Evolutionary conservation across 1,140 invertebrate genomes (phyloP).

Genomic region (Papilio xuthus): DNA sequence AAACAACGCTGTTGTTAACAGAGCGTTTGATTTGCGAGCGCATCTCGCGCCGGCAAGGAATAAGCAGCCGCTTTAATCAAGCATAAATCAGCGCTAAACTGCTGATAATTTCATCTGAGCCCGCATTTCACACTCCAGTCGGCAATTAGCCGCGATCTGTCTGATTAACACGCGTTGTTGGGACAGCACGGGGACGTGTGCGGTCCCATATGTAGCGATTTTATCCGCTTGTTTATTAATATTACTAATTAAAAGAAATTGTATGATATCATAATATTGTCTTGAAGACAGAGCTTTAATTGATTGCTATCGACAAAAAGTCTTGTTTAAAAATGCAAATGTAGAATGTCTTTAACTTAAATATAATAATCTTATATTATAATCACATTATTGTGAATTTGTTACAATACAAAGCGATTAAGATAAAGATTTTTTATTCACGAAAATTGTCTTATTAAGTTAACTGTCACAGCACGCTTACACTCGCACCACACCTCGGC

Average conservation of each 20-base stretch:
- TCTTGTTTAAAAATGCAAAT: too few relatives aligned
- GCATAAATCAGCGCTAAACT: conserved; percentile 70
- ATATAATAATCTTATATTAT: too few relatives aligned
- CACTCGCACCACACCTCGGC: conserved; percentile 40
- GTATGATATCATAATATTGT: too few relatives aligned
- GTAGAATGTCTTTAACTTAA: too few relatives aligned
- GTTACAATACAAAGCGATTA: too few relatives aligned
- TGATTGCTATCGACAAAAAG: too few relatives aligned
- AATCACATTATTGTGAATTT: too few relatives aligned
- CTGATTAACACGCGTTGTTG: conserved; percentile 78
- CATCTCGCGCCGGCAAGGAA: conserved; percentile 39
- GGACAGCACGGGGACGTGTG: conserved; percentile 48
- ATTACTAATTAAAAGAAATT: too few relatives aligned
- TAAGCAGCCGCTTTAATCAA: conserved; percentile 59
- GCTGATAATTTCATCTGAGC: conserved; percentile 79
- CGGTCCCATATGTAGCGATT: conserved; percentile 46
- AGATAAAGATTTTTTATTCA: too few relatives aligned
- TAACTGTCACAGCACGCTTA: conserved; percentile 43
- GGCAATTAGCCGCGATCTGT: conserved; percentile 76
- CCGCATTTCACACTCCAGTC: conserved; percentile 79
- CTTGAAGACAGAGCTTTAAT: too few relatives aligned
- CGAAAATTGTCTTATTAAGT: not conserved
- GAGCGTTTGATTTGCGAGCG: conserved; percentile 26
- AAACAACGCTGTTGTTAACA: not conserved
- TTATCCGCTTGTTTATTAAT: not conserved